Evolutionary conservation across 2,888 invertebrate species (phyloP).

Genomic region (Caenorhabditis panamensis): DNA sequence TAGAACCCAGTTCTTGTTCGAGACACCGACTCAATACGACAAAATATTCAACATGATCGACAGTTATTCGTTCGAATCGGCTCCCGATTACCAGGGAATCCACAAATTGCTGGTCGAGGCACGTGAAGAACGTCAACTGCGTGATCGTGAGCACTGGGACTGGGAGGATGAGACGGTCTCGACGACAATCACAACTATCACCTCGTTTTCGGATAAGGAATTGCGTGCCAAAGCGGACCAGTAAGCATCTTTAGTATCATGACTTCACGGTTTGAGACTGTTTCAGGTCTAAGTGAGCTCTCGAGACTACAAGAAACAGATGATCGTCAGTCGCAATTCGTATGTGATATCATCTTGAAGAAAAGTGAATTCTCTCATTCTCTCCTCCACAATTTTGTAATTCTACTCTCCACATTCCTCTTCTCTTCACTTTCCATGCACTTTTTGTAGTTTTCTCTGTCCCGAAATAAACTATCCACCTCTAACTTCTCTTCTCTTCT

Average conservation of each 20-base stretch:
- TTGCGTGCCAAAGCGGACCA: slow-evolving; percentile 52
- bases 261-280: not conserved
- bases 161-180: slow-evolving; percentile 71
- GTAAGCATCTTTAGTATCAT: slow-evolving; percentile 3
- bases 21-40: slow-evolving; percentile 70
- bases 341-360: slow-evolving; percentile 48
- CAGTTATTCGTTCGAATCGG: slow-evolving; percentile 67
- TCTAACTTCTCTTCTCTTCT: too few species aligned
- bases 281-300: slow-evolving; percentile 47
- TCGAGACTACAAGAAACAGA: not conserved
- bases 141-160: slow-evolving; percentile 68
- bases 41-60: slow-evolving; percentile 69
- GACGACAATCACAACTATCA: slow-evolving; percentile 64
- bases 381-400: not conserved
- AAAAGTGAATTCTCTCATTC: slow-evolving; percentile 21
- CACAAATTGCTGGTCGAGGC: slow-evolving; percentile 67
- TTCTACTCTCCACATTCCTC: too few species aligned
- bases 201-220: slow-evolving; percentile 64
- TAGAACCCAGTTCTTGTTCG: slow-evolving; percentile 66
- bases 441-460: slow-evolving; percentile 9
- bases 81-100: slow-evolving; percentile 70
- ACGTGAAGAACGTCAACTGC: slow-evolving; percentile 42
- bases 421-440: slow-evolving; percentile 11
- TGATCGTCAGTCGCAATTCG: slow-evolving; percentile 5
- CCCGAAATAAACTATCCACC: not conserved